Percentiles rank a stretch among this genome's conserved stretches.
Conservation (phyloP, 2,113 vertebrate species). For the Etheostoma spectabile region DNA sequence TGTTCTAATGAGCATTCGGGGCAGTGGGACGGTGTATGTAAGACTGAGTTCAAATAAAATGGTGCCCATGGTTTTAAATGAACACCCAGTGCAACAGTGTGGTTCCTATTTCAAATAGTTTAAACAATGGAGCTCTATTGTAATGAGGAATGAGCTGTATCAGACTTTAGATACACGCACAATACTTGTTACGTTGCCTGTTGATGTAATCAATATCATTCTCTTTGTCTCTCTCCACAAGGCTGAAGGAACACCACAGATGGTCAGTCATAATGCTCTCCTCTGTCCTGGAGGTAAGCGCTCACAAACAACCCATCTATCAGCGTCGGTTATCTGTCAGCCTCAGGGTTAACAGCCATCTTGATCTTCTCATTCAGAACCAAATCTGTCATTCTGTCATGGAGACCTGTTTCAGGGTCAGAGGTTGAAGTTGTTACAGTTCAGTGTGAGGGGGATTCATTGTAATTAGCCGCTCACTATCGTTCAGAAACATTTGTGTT, state of each 20-base stretch:
- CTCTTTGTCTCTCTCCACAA: conserved; percentile 39
- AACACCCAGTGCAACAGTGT: too few species aligned
- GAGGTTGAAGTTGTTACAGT: background rate
- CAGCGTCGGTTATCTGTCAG: background rate
- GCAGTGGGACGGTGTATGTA: background rate
- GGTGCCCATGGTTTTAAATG: background rate
- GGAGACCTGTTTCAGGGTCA: background rate
- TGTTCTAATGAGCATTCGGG: background rate
- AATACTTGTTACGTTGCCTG: background rate
- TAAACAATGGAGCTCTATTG: background rate
- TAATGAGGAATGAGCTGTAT: background rate
- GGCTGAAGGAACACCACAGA: conserved; percentile 83
- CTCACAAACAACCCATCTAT: background rate
- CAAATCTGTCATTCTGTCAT: background rate
- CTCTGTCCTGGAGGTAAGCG: conserved; percentile 81
- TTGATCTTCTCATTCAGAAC: background rate
- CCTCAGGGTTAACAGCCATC: background rate
- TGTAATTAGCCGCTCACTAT: background rate
- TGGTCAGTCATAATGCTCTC: conserved; percentile 76
- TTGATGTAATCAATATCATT: fast-evolving
- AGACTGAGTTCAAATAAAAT: too few species aligned
- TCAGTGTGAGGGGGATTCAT: background rate
- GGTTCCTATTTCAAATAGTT: too few species aligned
- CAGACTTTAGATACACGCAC: background rate
- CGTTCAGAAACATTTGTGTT: background rate